Evolutionary conservation across 2,888 invertebrate species (phyloP), one percentile per base, ranked within the genome.

Genomic region (Anticlea derivata): DNA sequence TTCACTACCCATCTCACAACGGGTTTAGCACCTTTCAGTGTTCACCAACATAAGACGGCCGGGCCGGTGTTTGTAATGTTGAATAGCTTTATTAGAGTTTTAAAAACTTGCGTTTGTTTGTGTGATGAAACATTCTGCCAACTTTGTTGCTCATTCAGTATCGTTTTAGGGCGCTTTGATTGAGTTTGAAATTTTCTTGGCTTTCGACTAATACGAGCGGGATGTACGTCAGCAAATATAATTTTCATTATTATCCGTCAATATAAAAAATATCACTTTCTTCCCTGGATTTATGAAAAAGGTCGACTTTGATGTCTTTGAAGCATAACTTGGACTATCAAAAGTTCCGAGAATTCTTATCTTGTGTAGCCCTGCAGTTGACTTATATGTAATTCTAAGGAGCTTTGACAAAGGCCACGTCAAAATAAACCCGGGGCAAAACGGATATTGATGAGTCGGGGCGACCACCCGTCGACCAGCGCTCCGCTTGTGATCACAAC

Each of bases 361-460:
- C 26, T 51, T 17, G 8, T 23, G 8, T 23, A 8, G 8, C 22
- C 23, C 49, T 58, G 60, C 49, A 49, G 47, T 54, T 58, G 59
- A 58, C 53, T 58, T 44, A 50, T 50, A 40, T 47, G 50, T 58
- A 50, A 50, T 59, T 59, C 53, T 47, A 41, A 54, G 53, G 41
- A 45, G 40, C 39, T 45, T 45, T 33, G 47, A 61, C 56, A 65
- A 55, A 61, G 63, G 59, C 48, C 53, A 41, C 39, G 50, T 62
- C 61, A 58, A 57, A 62, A 61, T 58, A 60, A 55, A 54, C 60
- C 60, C 48, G 34, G 44, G 55, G 55, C 57, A 33, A 40, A 55
- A 47, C 61, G 63, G 63, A 66, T 66, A 65, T 66, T 63, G 64
- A 66, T 60, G 64, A 55, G 54, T 17, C 12, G 7, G 23, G 37